Base-by-base conservation (phyloP, 2,797 vertebrate species). In the Pseudomugil gertrudae region DNA sequence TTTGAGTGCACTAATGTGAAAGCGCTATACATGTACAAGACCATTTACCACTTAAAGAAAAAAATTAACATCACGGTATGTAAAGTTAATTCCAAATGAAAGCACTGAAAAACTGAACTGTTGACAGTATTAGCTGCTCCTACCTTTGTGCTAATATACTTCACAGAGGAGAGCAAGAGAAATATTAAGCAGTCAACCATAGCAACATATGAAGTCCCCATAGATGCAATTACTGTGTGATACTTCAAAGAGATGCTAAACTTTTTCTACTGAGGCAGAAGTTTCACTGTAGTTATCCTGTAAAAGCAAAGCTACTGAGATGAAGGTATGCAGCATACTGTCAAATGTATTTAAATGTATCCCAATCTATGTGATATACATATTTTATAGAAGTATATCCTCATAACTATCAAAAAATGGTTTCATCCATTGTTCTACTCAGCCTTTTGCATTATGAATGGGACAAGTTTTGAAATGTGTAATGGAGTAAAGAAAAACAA, bases 191-290 rank as follows among this genome's bases (percentile, higher is more conserved):
- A 63, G 84, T 68, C 69, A 67, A 69, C 79, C 45, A 56, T 61
- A 64, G 70, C 54, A 23, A 64, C 59, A 78, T 48, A 66, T 48
- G 71, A 13, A 68, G 38, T 85, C 83, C 77, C 85, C 63, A 71
- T 30, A 83, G 86, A 87, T 71, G 65, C 76, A 83, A 82, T 87
- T 88, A 86, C 69, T 43, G 60, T 43, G 56, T 38, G 54, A 61
- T 54, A 63, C 79, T 81, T 88, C 83, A 87, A 81, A 87, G 74
- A 67, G 57, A 68, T 47, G 69, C 35, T 24, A 35, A 14, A 35
- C 57, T 75, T 47, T 64, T 58, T 76, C 53, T 80, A 74, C 72
- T 65, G 77, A 86, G 40, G 84, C 74, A 85, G 76, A 71, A 65
- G 50, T 50, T 78, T 64, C 64, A 83, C 53, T 27, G 47, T 13